Evolutionary conservation across 1,140 invertebrate genomes (phyloP).

Genomic region (Acromyrmex heyeri): DNA sequence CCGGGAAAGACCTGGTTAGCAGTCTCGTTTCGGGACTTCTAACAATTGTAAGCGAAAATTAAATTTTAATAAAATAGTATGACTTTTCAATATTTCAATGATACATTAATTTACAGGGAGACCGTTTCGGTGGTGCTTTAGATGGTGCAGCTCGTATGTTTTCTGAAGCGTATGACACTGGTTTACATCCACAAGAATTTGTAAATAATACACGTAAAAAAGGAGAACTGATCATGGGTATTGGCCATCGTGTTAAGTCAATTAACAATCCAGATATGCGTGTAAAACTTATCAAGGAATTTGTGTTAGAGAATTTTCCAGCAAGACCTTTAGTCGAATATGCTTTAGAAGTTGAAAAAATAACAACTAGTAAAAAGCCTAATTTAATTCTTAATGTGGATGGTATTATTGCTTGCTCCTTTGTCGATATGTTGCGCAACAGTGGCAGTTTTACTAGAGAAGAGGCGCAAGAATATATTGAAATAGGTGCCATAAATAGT

Average conservation of each 20-base stretch:
- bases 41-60: conserved; percentile 94
- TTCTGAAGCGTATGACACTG: conserved; percentile 97
- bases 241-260: conserved; percentile 99
- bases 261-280: conserved; percentile 99
- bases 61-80: background rate
- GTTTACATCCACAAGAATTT: conserved; percentile 98
- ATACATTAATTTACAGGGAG: conserved; percentile 90
- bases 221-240: conserved; percentile 99
- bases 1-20: conserved; percentile 99
- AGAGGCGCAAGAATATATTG: conserved; percentile 99
- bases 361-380: conserved; percentile 99
- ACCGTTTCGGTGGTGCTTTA: conserved; percentile 99
- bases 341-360: conserved; percentile 99
- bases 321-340: conserved; percentile 97
- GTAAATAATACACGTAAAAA: conserved; percentile 99
- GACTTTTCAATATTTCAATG: background rate
- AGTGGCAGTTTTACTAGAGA: conserved; percentile 98
- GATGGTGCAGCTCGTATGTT: conserved; percentile 99
- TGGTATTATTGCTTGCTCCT: conserved; percentile 98
- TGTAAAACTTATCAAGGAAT: conserved; percentile 98
- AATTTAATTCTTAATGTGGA: conserved; percentile 99
- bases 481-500: conserved; percentile 99
- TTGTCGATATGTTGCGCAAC: conserved; percentile 98
- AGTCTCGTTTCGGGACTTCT: conserved; percentile 98
- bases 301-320: conserved; percentile 97